Conservation (phyloP, 2,888 invertebrate species). For the Adelognathus sp. region DNA sequence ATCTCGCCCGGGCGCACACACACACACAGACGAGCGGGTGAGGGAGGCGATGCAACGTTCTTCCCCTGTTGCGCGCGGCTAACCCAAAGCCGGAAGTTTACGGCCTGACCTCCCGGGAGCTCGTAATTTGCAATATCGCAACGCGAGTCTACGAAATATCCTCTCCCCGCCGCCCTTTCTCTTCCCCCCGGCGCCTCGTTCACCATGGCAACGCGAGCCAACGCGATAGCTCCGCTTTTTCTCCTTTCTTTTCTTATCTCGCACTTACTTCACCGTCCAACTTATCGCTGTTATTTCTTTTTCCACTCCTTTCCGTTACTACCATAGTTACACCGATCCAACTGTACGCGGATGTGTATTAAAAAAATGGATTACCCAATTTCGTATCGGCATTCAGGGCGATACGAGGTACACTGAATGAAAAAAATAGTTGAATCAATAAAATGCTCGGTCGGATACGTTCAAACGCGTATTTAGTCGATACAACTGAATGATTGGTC, state of each 20-base stretch:
- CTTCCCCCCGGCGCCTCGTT: not conserved
- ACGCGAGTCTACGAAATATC: conserved; percentile 53
- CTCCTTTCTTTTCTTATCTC: conserved; percentile 30
- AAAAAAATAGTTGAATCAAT: too few species aligned
- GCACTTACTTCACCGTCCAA: conserved; percentile 30
- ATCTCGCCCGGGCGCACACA: not conserved
- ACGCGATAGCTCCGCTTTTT: conserved; percentile 21
- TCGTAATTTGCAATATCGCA: conserved; percentile 60
- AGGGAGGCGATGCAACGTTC: conserved; percentile 39
- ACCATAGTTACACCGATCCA: conserved; percentile 19
- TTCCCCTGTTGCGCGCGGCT: conserved; percentile 58
- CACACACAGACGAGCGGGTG: not conserved
- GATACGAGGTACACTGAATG: too few species aligned
- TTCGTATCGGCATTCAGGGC: too few species aligned
- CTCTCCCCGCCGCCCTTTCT: conserved; percentile 12
- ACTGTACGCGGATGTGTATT: too few species aligned
- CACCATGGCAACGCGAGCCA: conserved; percentile 50
- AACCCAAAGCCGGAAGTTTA: conserved; percentile 57
- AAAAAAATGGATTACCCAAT: too few species aligned
- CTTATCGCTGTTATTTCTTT: not conserved
- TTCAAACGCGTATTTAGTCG: too few species aligned
- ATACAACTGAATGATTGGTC: too few species aligned
- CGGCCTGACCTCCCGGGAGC: conserved; percentile 56
- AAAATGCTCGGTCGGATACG: too few species aligned
- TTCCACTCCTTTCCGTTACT: not conserved